These are phyloP conservation scores for Oligia fasciuncula DNA, from an alignment of 2,888 invertebrate genomes.

Conservation along the genomic window DNA sequence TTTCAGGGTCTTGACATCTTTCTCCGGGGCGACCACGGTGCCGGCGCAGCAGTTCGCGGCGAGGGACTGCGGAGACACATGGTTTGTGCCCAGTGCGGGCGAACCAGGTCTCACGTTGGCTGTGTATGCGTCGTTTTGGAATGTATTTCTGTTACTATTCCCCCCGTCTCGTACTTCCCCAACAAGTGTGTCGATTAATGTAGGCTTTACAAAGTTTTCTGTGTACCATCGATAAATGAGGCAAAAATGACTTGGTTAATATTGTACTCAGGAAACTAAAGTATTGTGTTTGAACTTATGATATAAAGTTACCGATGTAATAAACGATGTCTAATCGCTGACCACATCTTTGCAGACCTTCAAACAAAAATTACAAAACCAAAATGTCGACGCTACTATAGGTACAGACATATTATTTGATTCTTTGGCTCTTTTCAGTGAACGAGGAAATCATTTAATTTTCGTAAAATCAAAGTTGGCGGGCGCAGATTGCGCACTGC, in stretches of 20 bases:
- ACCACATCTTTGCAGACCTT: conserved; percentile 62
- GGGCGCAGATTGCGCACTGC: neutral
- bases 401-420: conserved; percentile 8
- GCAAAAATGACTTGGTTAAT: conserved; percentile 33
- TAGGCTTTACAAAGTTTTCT: conserved; percentile 55
- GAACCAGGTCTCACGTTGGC: conserved; percentile 83
- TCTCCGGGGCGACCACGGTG: conserved; percentile 65
- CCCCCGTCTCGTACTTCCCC: conserved; percentile 42
- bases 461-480: conserved; percentile 16
- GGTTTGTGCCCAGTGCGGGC: conserved; percentile 72
- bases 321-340: conserved; percentile 64
- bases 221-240: conserved; percentile 42
- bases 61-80: conserved; percentile 72
- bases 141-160: conserved; percentile 53
- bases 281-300: conserved; percentile 51
- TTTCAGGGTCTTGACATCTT: conserved; percentile 68
- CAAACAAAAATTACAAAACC: conserved; percentile 57
- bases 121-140: conserved; percentile 67
- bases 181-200: conserved; percentile 51
- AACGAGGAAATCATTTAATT: neutral
- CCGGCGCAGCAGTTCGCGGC: conserved; percentile 68
- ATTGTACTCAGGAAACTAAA: conserved; percentile 33
- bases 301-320: conserved; percentile 57
- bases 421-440: conserved; percentile 40
- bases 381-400: conserved; percentile 51